Evolutionary conservation across 2,888 invertebrate genomes (phyloP).

Genomic region (Julus scandinavius): DNA sequence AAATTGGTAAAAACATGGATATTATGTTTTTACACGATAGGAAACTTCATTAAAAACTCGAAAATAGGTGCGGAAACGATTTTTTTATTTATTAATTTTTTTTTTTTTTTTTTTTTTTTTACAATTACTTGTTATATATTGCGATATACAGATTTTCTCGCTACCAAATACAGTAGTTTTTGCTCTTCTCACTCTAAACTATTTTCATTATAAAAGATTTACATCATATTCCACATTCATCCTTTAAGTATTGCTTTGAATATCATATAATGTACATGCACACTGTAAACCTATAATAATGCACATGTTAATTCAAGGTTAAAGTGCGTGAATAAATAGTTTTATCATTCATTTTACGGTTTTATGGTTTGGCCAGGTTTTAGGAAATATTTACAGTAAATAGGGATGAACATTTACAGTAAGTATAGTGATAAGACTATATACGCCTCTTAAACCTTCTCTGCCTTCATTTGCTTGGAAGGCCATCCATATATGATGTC

Average conservation of each 20-base stretch:
- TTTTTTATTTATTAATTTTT: too few relatives aligned
- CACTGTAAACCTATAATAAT: not conserved
- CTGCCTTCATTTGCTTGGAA: not conserved
- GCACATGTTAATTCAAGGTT: conserved; percentile 15
- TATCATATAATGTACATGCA: not conserved
- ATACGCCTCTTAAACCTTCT: not conserved
- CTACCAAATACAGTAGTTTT: not conserved
- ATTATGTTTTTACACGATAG: too few relatives aligned
- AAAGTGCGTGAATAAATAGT: conserved; percentile 9
- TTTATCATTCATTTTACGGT: not conserved
- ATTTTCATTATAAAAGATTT: conserved; percentile 35
- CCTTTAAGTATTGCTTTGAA: conserved; percentile 14
- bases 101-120: too few relatives aligned
- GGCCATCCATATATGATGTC: not conserved
- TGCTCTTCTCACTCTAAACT: not conserved
- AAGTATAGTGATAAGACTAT: not conserved
- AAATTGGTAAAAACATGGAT: too few relatives aligned
- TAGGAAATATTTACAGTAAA: not conserved
- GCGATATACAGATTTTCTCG: conserved; percentile 10
- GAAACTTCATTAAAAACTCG: too few relatives aligned
- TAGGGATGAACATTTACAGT: not conserved
- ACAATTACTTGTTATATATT: not conserved
- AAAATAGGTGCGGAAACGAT: too few relatives aligned
- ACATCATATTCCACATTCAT: conserved; percentile 11
- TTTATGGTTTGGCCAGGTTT: not conserved